Conservation (phyloP, 2,113 vertebrate genomes). For the Peromyscus maniculatus region DNA sequence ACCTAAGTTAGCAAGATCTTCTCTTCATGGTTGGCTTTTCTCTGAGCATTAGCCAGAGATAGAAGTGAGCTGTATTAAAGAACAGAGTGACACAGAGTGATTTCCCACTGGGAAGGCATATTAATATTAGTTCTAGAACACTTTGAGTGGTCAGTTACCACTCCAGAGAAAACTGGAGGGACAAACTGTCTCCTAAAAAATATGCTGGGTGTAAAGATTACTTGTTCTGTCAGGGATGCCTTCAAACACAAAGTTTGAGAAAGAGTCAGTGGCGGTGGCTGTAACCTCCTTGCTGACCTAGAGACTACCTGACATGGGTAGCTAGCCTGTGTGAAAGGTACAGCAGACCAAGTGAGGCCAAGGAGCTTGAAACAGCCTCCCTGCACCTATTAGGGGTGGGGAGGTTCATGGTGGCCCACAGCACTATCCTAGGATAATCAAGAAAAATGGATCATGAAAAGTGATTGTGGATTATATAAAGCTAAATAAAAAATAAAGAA, state of each 20-base stretch:
- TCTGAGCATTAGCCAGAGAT: background rate
- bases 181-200: background rate
- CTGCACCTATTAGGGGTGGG: too few species aligned
- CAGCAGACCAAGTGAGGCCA: background rate
- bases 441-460: background rate
- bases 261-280: background rate
- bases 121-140: background rate
- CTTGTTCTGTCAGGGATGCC: background rate
- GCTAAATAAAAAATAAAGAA: background rate
- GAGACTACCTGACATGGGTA: background rate
- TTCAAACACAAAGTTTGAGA: background rate
- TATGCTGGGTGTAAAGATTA: too few species aligned
- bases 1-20: background rate
- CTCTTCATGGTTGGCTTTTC: background rate
- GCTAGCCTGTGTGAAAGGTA: background rate
- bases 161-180: too few species aligned
- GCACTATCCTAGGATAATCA: background rate
- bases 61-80: background rate
- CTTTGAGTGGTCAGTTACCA: background rate
- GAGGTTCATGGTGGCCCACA: background rate
- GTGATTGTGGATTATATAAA: background rate
- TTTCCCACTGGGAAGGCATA: background rate
- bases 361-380: background rate
- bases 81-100: background rate
- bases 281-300: background rate